Base-by-base conservation (phyloP, 2,888 invertebrate genomes). In the Molorchus minor region DNA sequence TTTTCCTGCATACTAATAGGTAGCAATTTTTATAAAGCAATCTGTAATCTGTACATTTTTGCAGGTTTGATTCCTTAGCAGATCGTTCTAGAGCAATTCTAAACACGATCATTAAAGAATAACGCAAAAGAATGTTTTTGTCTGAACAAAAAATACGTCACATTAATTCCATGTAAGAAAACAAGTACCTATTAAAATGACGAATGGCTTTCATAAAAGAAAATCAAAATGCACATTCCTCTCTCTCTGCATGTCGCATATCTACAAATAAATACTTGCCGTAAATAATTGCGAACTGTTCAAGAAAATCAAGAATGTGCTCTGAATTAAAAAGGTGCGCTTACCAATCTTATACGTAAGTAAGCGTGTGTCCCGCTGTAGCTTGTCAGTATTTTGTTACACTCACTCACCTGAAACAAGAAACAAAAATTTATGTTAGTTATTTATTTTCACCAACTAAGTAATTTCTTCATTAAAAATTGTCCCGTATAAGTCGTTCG, bases 201-300 rank as follows among this genome's bases (percentile, higher is more conserved):
- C 71, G 74, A 68, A 77, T 72, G 72, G 54, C 63, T 60, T 70
- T 62, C 70, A 67, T 68, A 70, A 65, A 73, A 70, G 71, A 73
- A 74, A 76, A 75, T 75, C 76, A 75, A 75, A 77, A 75, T 73
- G 75, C 74, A 72, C 77, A 75, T 77, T 73, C 72, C 73, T 60
- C n/a, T n/a, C 57, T 74, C 71, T 71, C 72, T 73, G 73, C 73
- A 75, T 74, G 76, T 75, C 74, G 70, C 72, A 64, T 64, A n/a
- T n/a, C n/a, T n/a, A 67, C 63, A 63, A 67, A 71, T 71, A 70
- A 70, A 71, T 70, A 64, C 63, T 58, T 56, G 68, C 67, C 54
- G 65, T 68, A 67, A 73, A 73, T 73, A 59, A 72, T 73, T 73
- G 71, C 62, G 60, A 64, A 70, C 71, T 71, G 72, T 73, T 72